phyloP scores from a whole-genome alignment of 2,888 invertebrate species.

The Philopedon plagiatum region DNA sequence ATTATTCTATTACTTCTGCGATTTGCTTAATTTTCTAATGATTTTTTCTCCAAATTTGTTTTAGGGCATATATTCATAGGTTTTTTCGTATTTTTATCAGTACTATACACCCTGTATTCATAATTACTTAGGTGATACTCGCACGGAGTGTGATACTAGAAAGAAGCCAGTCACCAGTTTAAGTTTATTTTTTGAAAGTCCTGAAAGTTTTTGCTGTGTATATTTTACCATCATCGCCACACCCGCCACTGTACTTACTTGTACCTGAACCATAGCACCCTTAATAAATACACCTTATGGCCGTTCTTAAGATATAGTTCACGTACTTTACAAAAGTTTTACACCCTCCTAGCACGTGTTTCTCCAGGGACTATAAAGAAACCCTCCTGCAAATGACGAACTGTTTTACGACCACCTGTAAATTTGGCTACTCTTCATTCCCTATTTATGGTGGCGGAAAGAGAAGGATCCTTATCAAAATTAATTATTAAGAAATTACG shows the following conservation, averaged over 20 bases:
- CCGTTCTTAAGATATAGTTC: constrained; percentile 7
- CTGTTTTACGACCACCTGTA: constrained; percentile 53
- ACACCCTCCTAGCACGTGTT: constrained; percentile 17
- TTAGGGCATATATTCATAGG: no score
- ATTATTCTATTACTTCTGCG: no score
- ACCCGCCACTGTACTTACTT: not conserved
- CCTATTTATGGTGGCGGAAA: constrained; percentile 48
- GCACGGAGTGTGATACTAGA: no score
- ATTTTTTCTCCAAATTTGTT: no score
- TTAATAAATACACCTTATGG: not conserved
- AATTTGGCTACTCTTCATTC: constrained; percentile 54
- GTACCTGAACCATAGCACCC: not conserved
- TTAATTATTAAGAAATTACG: constrained; percentile 37
- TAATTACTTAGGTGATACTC: no score
- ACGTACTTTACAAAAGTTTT: constrained; percentile 28
- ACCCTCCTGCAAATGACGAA: constrained; percentile 46
- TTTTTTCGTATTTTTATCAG: no score
- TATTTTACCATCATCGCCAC: not conserved
- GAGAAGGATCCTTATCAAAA: constrained; percentile 33
- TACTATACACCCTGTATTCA: no score
- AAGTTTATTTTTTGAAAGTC: no score
- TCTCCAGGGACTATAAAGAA: constrained; percentile 22
- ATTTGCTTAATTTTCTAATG: no score
- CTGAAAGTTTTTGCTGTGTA: no score
- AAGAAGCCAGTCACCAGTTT: no score